Evolutionary conservation across 2,888 invertebrate genomes (phyloP).

Genomic region (Oscheius sp.): DNA sequence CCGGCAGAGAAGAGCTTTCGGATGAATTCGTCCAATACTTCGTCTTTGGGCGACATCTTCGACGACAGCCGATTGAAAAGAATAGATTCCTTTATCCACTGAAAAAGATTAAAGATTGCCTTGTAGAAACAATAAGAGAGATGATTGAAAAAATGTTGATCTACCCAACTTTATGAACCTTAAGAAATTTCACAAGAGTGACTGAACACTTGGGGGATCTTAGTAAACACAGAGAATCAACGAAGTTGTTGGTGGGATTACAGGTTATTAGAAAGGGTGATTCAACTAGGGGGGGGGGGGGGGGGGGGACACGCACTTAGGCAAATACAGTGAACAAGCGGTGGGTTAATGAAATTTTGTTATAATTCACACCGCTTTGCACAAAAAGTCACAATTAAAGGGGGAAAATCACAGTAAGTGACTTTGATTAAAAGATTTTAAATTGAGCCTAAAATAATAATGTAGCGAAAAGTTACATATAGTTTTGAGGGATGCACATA

Average conservation of each 20-base stretch:
- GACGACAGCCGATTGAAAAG: too few species aligned
- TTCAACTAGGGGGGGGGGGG: background rate
- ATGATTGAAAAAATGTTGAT: background rate
- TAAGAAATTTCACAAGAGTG: conserved; percentile 12
- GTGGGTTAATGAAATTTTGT: conserved; percentile 24
- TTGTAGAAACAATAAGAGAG: too few species aligned
- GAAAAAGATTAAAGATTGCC: too few species aligned
- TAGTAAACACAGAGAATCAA: conserved; percentile 18
- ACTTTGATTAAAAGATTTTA: background rate
- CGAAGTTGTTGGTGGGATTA: conserved; percentile 12
- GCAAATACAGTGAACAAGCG: conserved; percentile 6
- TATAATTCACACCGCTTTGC: conserved; percentile 24
- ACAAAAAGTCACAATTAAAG: background rate
- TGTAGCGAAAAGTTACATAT: background rate
- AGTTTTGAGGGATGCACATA: background rate
- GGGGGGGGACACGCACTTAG: conserved; percentile 17
- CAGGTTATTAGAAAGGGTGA: conserved; percentile 26
- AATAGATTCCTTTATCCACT: too few species aligned
- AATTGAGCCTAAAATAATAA: background rate
- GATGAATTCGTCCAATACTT: conserved; percentile 25
- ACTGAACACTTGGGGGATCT: background rate
- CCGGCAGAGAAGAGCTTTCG: conserved; percentile 36
- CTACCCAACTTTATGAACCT: conserved; percentile 17
- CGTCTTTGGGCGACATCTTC: background rate
- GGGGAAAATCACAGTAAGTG: conserved; percentile 15